A percentile compares a stretch with the other conserved stretches of the same genome.
These are phyloP conservation scores for Chrysolina americana DNA, from an alignment of 2,888 invertebrate genomes.

Conservation along the genomic window DNA sequence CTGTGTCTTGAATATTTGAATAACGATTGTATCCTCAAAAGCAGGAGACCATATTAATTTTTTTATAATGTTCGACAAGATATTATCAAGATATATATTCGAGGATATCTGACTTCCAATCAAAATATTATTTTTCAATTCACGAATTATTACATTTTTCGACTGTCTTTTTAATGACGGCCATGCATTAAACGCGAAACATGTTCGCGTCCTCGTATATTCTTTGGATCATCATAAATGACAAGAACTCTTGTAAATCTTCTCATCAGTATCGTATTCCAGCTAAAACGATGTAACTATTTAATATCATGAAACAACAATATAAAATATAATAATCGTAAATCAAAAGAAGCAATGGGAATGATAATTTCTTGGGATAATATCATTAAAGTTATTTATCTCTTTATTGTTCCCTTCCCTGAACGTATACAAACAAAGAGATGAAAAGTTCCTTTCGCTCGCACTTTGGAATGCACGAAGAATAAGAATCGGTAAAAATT, in stretches of 20 bases:
- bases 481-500: not conserved
- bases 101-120: not conserved
- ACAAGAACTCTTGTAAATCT: not conserved
- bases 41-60: too few species aligned
- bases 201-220: too few species aligned
- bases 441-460: not conserved
- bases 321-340: conserved; percentile 15
- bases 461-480: not conserved
- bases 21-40: too few species aligned
- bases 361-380: conserved; percentile 15
- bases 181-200: too few species aligned
- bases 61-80: not conserved
- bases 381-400: conserved; percentile 14
- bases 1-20: too few species aligned
- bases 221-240: not conserved
- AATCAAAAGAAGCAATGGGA: conserved; percentile 11
- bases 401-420: conserved; percentile 15
- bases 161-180: too few species aligned
- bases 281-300: conserved; percentile 2
- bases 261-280: not conserved
- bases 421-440: conserved; percentile 7
- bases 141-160: too few species aligned
- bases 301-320: conserved; percentile 2
- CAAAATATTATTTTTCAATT: too few species aligned
- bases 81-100: not conserved